Evolutionary conservation across 2,797 vertebrate species (phyloP).

Genomic region (Chloroceryle amazona): DNA sequence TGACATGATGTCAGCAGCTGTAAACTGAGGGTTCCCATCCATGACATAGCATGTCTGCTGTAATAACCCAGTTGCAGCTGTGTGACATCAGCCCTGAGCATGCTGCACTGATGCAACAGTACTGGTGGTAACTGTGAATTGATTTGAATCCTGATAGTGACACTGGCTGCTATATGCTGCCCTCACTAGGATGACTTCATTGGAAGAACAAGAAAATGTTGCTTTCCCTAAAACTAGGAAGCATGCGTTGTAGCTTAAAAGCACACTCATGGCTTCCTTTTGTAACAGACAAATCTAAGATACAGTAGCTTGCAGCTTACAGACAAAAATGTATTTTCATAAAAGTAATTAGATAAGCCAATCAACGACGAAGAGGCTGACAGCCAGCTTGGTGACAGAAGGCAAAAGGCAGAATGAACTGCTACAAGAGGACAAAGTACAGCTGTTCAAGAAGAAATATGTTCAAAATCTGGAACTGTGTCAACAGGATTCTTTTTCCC

Average conservation of each 20-base stretch:
- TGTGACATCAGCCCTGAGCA: neutral
- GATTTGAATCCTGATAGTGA: neutral
- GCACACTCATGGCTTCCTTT: neutral
- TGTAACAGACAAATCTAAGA: neutral
- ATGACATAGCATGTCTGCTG: neutral
- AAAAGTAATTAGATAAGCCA: conserved; percentile 46
- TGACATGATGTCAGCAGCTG: neutral
- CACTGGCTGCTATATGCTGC: neutral
- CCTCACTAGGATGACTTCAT: neutral
- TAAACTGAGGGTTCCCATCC: neutral
- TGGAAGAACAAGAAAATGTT: conserved; percentile 4
- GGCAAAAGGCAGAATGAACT: conserved; percentile 44
- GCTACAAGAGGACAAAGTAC: conserved; percentile 83
- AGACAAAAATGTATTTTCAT: neutral
- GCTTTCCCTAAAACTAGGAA: conserved; percentile 39
- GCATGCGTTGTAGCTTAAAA: conserved; percentile 28
- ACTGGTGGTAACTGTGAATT: neutral
- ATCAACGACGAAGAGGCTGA: conserved; percentile 63
- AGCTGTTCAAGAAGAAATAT: conserved; percentile 87
- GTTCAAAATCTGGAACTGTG: conserved; percentile 89
- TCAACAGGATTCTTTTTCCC: conserved; percentile 82
- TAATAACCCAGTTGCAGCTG: neutral
- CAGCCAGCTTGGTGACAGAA: neutral
- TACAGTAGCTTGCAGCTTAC: neutral
- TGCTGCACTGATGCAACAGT: neutral